These are phyloP conservation scores for Dinocampus coccinellae DNA, from an alignment of 2,888 invertebrate genomes.

Conservation along the genomic window DNA sequence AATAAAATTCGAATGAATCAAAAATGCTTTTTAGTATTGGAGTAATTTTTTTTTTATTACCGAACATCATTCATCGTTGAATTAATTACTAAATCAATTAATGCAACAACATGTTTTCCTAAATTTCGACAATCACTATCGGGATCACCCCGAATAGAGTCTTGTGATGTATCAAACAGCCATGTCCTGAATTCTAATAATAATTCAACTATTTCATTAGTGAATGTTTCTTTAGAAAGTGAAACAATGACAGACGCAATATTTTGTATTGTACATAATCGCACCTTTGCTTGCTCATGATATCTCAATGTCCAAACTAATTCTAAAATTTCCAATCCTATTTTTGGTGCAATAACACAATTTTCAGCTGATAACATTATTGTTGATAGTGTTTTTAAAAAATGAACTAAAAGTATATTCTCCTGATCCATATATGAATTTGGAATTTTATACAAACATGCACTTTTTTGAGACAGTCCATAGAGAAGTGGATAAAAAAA, in stretches of 20 bases:
- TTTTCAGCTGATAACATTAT: slow-evolving; percentile 79
- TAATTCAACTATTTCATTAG: slow-evolving; percentile 74
- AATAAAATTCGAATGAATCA: neutral
- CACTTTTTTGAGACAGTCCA: slow-evolving; percentile 76
- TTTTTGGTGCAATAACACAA: slow-evolving; percentile 75
- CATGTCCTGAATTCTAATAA: slow-evolving; percentile 78
- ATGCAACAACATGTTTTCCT: slow-evolving; percentile 74
- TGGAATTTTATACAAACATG: slow-evolving; percentile 71
- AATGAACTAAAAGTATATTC: slow-evolving; percentile 77
- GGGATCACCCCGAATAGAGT: slow-evolving; percentile 75
- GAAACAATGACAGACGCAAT: slow-evolving; percentile 77
- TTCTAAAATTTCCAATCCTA: slow-evolving; percentile 80
- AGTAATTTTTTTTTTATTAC: neutral
- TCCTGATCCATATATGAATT: slow-evolving; percentile 74
- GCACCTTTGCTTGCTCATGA: slow-evolving; percentile 77
- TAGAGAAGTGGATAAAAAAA: slow-evolving; percentile 88
- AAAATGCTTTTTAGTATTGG: neutral
- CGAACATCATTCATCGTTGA: neutral
- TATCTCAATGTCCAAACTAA: slow-evolving; percentile 78
- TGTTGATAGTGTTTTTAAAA: slow-evolving; percentile 77
- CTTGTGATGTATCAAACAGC: slow-evolving; percentile 74
- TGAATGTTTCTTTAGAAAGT: slow-evolving; percentile 73
- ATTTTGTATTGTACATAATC: slow-evolving; percentile 77
- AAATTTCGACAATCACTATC: slow-evolving; percentile 76
- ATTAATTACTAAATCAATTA: slow-evolving; percentile 69